Evolutionary conservation across 2,797 vertebrate genomes (phyloP).

Genomic region (Apodemus agrarius): DNA sequence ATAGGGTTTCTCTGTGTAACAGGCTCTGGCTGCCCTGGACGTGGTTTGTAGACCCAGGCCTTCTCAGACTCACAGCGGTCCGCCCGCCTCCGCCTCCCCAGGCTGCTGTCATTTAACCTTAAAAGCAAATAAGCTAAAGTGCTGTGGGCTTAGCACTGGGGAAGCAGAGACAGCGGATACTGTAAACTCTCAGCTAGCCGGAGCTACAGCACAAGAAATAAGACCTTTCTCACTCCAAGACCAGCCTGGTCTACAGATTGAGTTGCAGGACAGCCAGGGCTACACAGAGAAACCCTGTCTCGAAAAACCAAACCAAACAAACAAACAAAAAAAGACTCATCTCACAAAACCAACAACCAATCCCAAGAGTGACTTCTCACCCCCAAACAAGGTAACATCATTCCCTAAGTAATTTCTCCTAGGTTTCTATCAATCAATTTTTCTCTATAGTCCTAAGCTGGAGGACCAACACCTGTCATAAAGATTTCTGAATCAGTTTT

Average conservation of each 20-base stretch:
- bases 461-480: neutral
- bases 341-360: neutral
- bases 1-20: neutral
- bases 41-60: neutral
- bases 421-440: neutral
- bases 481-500: neutral
- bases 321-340: no score
- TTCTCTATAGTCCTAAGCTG: neutral
- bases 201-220: neutral
- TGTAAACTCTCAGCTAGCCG: neutral
- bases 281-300: no score
- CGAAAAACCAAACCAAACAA: no score
- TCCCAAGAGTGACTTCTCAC: neutral
- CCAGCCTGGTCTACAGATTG: no score
- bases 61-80: neutral
- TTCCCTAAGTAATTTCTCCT: neutral
- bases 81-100: no score
- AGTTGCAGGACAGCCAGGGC: no score
- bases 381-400: neutral
- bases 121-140: neutral
- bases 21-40: neutral
- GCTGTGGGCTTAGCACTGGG: neutral
- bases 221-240: neutral
- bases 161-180: neutral
- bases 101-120: neutral